These are phyloP conservation scores for Ceriagrion tenellum DNA, from an alignment of 2,888 invertebrate species.

Conservation along the genomic window DNA sequence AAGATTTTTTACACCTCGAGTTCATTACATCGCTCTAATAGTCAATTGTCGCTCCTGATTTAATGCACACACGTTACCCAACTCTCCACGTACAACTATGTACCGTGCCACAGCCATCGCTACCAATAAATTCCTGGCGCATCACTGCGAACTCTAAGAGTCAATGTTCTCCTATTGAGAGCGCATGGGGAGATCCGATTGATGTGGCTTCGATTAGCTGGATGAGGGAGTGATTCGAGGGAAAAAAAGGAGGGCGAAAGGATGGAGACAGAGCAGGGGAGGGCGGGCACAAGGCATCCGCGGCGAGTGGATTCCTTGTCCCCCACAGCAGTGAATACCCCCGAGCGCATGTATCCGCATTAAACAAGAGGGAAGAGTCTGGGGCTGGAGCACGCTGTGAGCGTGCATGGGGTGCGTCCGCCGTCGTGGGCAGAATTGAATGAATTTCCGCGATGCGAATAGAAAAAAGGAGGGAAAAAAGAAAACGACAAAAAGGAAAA, in stretches of 20 bases:
- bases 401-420: not conserved
- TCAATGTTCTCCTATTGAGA: not conserved
- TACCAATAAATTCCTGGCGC: not conserved
- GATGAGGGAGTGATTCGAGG: not conserved
- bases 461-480: not conserved
- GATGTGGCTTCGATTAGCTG: not conserved
- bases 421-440: not conserved
- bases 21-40: too few species aligned
- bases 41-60: too few species aligned
- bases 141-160: not conserved
- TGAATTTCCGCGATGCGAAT: not conserved
- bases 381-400: not conserved
- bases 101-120: not conserved
- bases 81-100: not conserved
- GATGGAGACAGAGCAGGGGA: not conserved
- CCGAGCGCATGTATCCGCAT: constrained; percentile 6
- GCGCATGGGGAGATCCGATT: not conserved
- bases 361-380: not conserved
- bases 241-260: not conserved
- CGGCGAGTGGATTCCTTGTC: not conserved
- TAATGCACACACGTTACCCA: not conserved
- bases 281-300: not conserved
- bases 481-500: not conserved
- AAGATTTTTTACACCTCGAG: too few species aligned
- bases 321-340: not conserved